These are phyloP conservation scores for Amyelois transitella DNA, from an alignment of 1,140 invertebrate species.

Conservation along the genomic window DNA sequence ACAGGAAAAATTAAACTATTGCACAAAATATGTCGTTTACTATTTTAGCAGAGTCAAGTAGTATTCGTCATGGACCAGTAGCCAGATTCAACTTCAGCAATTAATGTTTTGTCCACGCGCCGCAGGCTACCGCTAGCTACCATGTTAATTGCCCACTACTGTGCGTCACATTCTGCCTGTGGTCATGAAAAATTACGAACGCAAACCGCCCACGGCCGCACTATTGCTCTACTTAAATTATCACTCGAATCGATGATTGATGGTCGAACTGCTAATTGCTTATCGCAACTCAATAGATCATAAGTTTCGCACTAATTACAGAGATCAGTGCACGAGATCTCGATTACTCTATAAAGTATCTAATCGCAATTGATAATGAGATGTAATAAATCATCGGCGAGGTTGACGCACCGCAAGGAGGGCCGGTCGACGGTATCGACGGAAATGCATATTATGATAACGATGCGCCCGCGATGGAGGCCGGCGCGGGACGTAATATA, in stretches of 20 bases:
- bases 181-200: constrained; percentile 9
- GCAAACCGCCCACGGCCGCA: constrained; percentile 12
- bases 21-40: background rate
- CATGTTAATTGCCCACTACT: constrained; percentile 14
- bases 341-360: constrained; percentile 29
- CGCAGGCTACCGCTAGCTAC: constrained; percentile 15
- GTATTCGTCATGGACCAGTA: constrained; percentile 26
- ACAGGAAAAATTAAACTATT: background rate
- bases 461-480: constrained; percentile 29
- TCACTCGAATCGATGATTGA: constrained; percentile 35
- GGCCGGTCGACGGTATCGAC: constrained; percentile 33
- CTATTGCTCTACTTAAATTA: constrained; percentile 15
- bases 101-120: constrained; percentile 41
- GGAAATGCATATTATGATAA: constrained; percentile 63
- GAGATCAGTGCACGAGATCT: constrained; percentile 10
- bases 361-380: constrained; percentile 38
- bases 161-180: constrained; percentile 13
- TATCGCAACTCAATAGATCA: constrained; percentile 21
- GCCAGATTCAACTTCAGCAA: constrained; percentile 25
- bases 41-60: background rate
- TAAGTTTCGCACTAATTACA: constrained; percentile 14
- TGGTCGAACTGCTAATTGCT: constrained; percentile 27
- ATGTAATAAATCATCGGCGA: constrained; percentile 48
- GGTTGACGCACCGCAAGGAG: constrained; percentile 37
- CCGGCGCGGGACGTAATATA: constrained; percentile 6